phyloP scores from a whole-genome alignment of 2,797 vertebrate species.

The Xerus rutilus region DNA sequence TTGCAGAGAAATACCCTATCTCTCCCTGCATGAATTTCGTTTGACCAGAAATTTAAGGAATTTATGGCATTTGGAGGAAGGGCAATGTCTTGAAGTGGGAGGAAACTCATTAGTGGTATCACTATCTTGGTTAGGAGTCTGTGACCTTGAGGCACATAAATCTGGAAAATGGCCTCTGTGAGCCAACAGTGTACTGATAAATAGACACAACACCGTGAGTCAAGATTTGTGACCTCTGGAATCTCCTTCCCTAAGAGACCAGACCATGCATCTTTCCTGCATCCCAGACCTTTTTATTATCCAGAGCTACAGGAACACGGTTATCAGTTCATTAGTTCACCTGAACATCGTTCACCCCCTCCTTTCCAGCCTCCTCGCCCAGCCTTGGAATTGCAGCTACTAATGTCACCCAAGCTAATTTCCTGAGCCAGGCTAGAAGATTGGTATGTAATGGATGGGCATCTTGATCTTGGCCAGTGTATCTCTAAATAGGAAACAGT shows the following conservation, averaged over 20 bases:
- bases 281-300: neutral
- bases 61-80: neutral
- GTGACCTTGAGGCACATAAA: conserved; percentile 26
- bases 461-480: neutral
- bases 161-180: neutral
- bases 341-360: fast-evolving
- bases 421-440: neutral
- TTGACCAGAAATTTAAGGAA: neutral
- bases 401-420: neutral
- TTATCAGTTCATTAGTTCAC: neutral
- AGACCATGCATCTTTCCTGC: neutral
- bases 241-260: neutral
- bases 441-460: fast-evolving
- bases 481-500: neutral
- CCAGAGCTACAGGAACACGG: neutral
- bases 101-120: neutral
- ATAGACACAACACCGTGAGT: neutral
- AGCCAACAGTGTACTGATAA: neutral
- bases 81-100: neutral
- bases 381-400: neutral
- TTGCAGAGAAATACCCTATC: neutral
- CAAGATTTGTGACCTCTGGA: neutral
- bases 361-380: neutral
- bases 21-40: neutral
- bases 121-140: neutral